A percentile compares a stretch with the other conserved stretches of the same genome.
phyloP scores from a whole-genome alignment of 2,113 vertebrate genomes.

The Lipophrys pholis region DNA sequence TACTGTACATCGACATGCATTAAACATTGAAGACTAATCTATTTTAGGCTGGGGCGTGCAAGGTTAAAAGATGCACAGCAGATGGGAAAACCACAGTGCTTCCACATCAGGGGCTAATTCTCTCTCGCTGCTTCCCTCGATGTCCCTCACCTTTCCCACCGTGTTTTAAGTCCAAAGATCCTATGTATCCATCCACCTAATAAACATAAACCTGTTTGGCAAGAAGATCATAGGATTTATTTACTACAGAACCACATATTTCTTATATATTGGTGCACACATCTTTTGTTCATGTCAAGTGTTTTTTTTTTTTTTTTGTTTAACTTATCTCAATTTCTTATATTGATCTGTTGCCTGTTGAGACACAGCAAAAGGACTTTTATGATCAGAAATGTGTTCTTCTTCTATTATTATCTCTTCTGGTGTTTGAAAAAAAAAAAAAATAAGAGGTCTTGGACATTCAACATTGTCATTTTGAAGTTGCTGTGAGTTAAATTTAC shows the following conservation, averaged over 20 bases:
- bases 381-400: conserved; percentile 29
- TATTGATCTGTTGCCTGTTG: conserved; percentile 24
- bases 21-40: conserved; percentile 45
- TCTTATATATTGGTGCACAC: no score
- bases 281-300: no score
- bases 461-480: conserved; percentile 16
- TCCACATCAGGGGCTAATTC: conserved; percentile 46
- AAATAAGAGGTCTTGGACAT: background rate
- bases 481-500: conserved; percentile 11
- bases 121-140: conserved; percentile 19
- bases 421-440: conserved; percentile 24
- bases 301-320: background rate
- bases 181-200: background rate
- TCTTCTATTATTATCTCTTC: conserved; percentile 40
- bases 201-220: no score
- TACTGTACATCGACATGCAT: conserved; percentile 38
- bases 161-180: conserved; percentile 15
- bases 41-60: conserved; percentile 43
- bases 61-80: conserved; percentile 67
- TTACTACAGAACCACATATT: background rate
- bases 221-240: background rate
- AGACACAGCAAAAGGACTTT: conserved; percentile 54
- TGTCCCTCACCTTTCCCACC: conserved; percentile 10
- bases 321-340: conserved; percentile 2
- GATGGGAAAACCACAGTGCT: conserved; percentile 62